Evolutionary conservation across 1,140 invertebrate genomes (phyloP), one percentile per base, ranked within the genome.

Genomic region (Anthonomus grandis): DNA sequence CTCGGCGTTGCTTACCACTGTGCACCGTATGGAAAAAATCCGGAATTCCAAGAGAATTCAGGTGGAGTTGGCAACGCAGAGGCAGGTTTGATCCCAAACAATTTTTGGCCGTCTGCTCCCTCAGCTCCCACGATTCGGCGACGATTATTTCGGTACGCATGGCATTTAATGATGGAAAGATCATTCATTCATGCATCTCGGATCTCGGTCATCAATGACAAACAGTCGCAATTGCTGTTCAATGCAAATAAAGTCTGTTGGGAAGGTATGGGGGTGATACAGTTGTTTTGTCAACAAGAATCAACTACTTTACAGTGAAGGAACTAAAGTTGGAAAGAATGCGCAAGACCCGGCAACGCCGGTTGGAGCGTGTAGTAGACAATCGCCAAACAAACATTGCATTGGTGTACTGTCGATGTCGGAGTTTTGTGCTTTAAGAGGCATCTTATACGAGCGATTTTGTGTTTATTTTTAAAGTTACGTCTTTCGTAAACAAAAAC

Each of bases 351-450:
- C 36, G 54, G 54, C 54, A 57, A 57, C 54, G 42, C 12, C 15
- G 54, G 46, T n/a, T 45, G 6, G 25, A 38, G 34, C 18, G 42
- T 10, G 23, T 57, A 49, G 54, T 42, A 48, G 45, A 57, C 31
- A 48, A 49, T 57, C 39, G 54, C 54, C 54, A 57, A 57, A 57
- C 54, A 57, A 55, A 57, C 54, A 57, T 48, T 39, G n/a, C n/a
- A n/a, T n/a, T n/a, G n/a, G n/a, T n/a, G n/a, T n/a, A n/a, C n/a
- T n/a, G n/a, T n/a, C n/a, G n/a, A n/a, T n/a, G 37, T 45, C 18
- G 15, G 49, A 49, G 54, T 57, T 57, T 55, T 55, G 45, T 57
- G 54, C 49, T 46, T 49, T 57, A 36, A n/a, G 15, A 57, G 42
- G 54, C 46, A 57, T 49, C 34, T 45, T 57, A 46, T 31, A 41